Base-by-base conservation (phyloP, 2,797 vertebrate genomes). In the Lacerta viridis region DNA sequence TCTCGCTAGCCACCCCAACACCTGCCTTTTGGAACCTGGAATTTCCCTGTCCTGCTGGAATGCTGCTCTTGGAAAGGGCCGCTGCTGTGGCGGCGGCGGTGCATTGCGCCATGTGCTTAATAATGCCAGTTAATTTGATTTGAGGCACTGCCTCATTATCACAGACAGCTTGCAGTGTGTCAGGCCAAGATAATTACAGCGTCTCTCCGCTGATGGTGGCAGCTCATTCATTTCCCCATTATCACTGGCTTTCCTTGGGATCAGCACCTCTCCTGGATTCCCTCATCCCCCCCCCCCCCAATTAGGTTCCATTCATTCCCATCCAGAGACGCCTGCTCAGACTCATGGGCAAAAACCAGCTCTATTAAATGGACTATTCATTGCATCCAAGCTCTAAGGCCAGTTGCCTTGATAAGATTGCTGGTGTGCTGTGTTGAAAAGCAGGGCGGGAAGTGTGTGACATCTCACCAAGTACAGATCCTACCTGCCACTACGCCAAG, bases 71-170 rank as follows among this genome's bases (percentile, higher is more conserved):
- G n/a, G n/a, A 15, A 33, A 18, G 4, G 71, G n/a, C 33, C 17
- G 71, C 10, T 5, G 33, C 15, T 17, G 71, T 7, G 17, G 71
- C 71, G 1, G 6, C 7, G 15, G 33, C 71, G 6, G 15, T 0
- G 71, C 68, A n/a, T n/a, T 74, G 93, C 94, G 0, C 93, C 90
- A 89, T 23, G 89, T 72, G 90, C 91, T 94, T 94, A 94, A 91
- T 92, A 94, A 94, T 93, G 92, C 90, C 92, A 95, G 94, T 96
- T 95, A 95, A 95, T 96, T 95, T 95, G 95, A 94, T 95, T 94
- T 96, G 95, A 95, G 95, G 95, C 95, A 93, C 95, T 92, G 1
- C 95, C 95, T 95, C 95, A 95, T 95, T 95, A 95, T 78, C 95
- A 95, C 95, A 95, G 95, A 91, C 92, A 95, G 95, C 95, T 95